A percentile compares a stretch with the other conserved stretches of the same genome.
Evolutionary conservation across 2,797 vertebrate species (phyloP).

Genomic region (Anabacerthia variegaticeps): DNA sequence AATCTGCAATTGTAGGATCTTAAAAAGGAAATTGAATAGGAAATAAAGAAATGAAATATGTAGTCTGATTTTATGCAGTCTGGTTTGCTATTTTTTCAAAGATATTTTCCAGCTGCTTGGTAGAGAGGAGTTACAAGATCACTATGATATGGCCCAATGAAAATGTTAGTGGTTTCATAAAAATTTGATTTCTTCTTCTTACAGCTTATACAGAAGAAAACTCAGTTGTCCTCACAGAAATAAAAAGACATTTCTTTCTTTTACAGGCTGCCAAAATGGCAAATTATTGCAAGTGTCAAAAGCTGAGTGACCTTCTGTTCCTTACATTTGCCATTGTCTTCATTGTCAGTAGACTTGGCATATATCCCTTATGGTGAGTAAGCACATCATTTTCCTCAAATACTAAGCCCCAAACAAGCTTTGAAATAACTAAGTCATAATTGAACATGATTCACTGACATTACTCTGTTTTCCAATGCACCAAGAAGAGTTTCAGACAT

Average conservation of each 20-base stretch:
- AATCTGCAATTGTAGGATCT: not conserved
- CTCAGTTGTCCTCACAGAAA: constrained; percentile 27
- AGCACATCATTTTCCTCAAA: not conserved
- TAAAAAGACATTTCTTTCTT: constrained; percentile 64
- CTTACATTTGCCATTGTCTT: constrained; percentile 93
- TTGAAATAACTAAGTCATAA: not conserved
- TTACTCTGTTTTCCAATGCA: not conserved
- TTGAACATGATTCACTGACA: not conserved
- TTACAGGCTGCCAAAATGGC: constrained; percentile 98
- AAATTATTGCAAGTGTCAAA: constrained; percentile 98
- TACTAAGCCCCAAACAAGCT: not conserved
- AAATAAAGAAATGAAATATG: not conserved
- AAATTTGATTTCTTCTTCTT: not conserved
- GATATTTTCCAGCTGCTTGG: not conserved
- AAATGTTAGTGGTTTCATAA: constrained; percentile 1
- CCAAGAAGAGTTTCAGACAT: not conserved
- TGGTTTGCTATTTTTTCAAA: not conserved
- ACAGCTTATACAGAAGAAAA: constrained; percentile 17
- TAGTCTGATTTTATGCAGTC: not conserved
- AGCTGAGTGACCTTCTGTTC: constrained; percentile 94
- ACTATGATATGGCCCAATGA: not conserved
- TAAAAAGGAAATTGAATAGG: not conserved
- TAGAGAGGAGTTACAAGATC: not conserved
- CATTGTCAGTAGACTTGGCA: constrained; percentile 91
- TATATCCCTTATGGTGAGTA: constrained; percentile 96